Conservation (phyloP, 2,113 vertebrate genomes). For the Globicephala melas region DNA sequence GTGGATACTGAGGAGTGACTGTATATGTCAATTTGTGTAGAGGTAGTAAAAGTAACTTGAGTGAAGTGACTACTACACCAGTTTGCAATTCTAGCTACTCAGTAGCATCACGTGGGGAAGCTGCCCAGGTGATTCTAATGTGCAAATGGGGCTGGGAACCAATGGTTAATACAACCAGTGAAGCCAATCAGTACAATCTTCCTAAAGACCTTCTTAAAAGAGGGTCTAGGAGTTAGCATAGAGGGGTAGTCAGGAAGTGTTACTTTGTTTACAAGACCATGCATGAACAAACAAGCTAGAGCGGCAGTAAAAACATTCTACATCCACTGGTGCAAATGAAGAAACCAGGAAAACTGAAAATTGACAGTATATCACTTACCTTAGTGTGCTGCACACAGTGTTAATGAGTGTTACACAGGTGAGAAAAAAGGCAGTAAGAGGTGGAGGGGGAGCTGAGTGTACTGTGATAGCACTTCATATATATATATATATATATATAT, state of each 20-base stretch:
- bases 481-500: not conserved
- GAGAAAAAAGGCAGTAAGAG: not conserved
- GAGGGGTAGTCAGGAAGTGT: not conserved
- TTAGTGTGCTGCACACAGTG: not conserved
- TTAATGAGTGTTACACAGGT: not conserved
- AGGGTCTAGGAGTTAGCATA: not conserved
- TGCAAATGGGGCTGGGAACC: not conserved
- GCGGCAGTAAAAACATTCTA: not conserved
- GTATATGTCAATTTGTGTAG: not conserved
- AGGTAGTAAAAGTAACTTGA: not conserved
- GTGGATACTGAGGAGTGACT: not conserved
- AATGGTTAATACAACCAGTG: not conserved
- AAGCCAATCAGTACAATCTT: not conserved
- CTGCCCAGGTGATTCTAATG: not conserved
- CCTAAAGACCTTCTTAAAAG: not conserved
- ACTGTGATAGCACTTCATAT: not conserved
- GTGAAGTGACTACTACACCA: not conserved
- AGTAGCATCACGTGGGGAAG: not conserved
- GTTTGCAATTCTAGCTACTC: not conserved
- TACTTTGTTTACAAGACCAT: not conserved
- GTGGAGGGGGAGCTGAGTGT: not conserved
- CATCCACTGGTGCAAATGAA: not conserved
- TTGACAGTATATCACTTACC: not conserved
- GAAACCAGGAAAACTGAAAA: not conserved
- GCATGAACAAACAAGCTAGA: slow-evolving; percentile 14